Evolutionary conservation across 2,113 vertebrate species (phyloP).

Genomic region (Notarius lentiginosus): DNA sequence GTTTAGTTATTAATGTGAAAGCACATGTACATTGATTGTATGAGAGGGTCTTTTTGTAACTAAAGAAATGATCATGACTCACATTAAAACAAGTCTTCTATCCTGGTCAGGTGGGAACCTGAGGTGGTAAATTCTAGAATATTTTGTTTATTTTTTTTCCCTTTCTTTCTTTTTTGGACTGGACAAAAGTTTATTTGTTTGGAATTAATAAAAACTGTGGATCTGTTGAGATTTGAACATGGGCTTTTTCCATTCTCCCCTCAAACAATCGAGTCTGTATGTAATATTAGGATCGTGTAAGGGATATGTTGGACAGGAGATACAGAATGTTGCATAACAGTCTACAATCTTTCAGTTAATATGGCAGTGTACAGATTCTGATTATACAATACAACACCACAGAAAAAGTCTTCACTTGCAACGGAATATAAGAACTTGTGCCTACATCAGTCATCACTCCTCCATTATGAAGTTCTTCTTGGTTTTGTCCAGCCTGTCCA

Average conservation of each 20-base stretch:
- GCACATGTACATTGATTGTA: conserved; percentile 85
- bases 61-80: conserved; percentile 69
- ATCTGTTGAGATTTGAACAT: conserved; percentile 73
- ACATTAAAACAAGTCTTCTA: conserved; percentile 68
- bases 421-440: not conserved
- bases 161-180: conserved; percentile 62
- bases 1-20: conserved; percentile 68
- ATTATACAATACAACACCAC: not conserved
- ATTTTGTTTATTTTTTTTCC: conserved; percentile 28
- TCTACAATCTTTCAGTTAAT: not conserved
- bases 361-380: not conserved
- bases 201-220: conserved; percentile 81
- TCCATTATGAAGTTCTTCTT: conserved; percentile 66
- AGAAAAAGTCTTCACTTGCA: not conserved
- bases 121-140: conserved; percentile 62
- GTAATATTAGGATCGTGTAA: conserved; percentile 56
- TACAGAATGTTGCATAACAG: not conserved
- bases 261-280: not conserved
- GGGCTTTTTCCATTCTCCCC: conserved; percentile 36
- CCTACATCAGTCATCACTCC: conserved; percentile 55
- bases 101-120: conserved; percentile 71
- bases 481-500: conserved; percentile 78
- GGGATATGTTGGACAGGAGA: not conserved
- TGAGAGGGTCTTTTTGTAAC: conserved; percentile 74
- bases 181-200: conserved; percentile 81